phyloP scores from a whole-genome alignment of 1,140 invertebrate species.

The Dendroctonus valens region DNA sequence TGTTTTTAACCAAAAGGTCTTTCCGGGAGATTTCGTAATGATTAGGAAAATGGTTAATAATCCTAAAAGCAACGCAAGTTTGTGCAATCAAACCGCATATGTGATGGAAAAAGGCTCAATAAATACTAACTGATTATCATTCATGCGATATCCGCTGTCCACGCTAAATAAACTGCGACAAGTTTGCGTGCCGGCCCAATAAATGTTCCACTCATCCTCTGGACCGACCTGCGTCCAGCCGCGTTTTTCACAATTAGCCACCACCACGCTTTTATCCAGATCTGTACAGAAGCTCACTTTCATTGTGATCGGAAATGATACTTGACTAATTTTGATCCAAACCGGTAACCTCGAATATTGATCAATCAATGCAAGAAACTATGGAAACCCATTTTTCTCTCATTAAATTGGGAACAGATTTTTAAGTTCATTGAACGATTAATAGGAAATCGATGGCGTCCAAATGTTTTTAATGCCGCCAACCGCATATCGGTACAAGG shows the following conservation, averaged over 20 bases:
- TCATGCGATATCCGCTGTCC: constrained; percentile 87
- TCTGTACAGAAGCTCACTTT: constrained; percentile 85
- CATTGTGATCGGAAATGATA: constrained; percentile 44
- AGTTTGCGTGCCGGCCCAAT: constrained; percentile 90
- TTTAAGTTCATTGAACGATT: no score
- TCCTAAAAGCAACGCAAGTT: constrained; percentile 49
- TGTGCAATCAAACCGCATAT: background rate
- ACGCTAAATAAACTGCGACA: constrained; percentile 89
- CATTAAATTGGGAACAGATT: background rate
- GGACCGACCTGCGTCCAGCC: constrained; percentile 88
- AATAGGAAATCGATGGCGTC: no score
- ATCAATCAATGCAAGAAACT: constrained; percentile 1
- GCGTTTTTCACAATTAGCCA: constrained; percentile 90
- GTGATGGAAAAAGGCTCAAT: background rate
- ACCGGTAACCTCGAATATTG: constrained; percentile 19
- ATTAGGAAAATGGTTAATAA: constrained; percentile 91
- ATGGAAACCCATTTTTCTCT: background rate
- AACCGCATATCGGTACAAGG: no score
- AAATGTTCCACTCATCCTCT: constrained; percentile 96
- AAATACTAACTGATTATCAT: constrained; percentile 79
- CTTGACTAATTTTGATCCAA: constrained; percentile 24
- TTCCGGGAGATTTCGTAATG: constrained; percentile 94
- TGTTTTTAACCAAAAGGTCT: constrained; percentile 93
- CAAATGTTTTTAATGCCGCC: no score
- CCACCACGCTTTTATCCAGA: constrained; percentile 91